Conservation (phyloP, 2,113 vertebrate genomes). For the Pipra filicauda region DNA sequence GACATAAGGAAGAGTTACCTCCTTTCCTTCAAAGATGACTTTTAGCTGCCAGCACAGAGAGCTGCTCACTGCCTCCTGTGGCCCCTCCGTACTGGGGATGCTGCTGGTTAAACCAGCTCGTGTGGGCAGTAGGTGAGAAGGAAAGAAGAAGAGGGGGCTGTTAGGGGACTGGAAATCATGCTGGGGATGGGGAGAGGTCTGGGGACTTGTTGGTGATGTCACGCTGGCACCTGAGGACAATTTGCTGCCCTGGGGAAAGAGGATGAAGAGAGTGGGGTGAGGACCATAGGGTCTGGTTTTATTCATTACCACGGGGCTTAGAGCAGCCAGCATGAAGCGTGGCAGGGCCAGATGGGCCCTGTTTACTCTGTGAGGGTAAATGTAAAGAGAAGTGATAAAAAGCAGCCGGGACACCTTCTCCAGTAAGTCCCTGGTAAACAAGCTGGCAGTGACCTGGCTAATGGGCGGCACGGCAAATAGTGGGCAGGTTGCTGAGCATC, state of each 20-base stretch:
- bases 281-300: slow-evolving; percentile 1
- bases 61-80: neutral
- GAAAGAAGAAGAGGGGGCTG: neutral
- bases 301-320: slow-evolving; percentile 44
- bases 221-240: neutral
- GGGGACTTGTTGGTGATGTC: neutral
- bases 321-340: neutral
- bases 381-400: slow-evolving; percentile 52
- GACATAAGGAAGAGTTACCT: neutral
- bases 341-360: slow-evolving; percentile 63
- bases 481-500: neutral
- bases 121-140: neutral
- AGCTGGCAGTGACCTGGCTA: neutral
- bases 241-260: neutral
- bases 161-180: neutral
- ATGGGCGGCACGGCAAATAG: neutral
- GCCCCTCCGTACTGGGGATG: rapidly evolving
- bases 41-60: rapidly evolving
- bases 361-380: slow-evolving; percentile 57
- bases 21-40: neutral
- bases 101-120: neutral
- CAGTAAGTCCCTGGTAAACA: slow-evolving; percentile 56
- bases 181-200: neutral
- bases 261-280: neutral
- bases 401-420: neutral